Evolutionary conservation across 2,797 vertebrate genomes (phyloP).

Genomic region (Euthynnus affinis): DNA sequence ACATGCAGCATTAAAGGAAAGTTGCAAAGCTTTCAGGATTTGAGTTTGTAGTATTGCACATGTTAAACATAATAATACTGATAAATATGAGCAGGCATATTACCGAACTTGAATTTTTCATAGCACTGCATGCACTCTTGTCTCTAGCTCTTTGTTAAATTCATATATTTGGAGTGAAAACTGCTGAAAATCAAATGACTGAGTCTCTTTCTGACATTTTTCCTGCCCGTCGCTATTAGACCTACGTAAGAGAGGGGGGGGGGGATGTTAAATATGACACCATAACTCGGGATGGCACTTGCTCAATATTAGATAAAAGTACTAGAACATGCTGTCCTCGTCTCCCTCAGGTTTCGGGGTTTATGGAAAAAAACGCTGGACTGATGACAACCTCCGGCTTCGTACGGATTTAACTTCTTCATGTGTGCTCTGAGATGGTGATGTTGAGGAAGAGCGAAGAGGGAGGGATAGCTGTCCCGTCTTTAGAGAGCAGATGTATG

Average conservation of each 20-base stretch:
- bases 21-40: not conserved
- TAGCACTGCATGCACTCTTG: not conserved
- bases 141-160: not conserved
- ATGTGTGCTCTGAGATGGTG: conserved; percentile 79
- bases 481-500: conserved; percentile 91
- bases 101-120: not conserved
- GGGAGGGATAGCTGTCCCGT: conserved; percentile 91
- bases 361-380: not conserved
- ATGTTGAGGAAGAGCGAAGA: conserved; percentile 93
- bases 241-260: no score
- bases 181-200: not conserved
- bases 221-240: not conserved
- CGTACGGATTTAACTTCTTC: conserved; percentile 9
- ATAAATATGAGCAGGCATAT: not conserved
- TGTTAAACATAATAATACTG: conserved; percentile 5
- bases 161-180: not conserved
- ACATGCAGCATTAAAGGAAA: conserved; percentile 47
- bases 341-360: not conserved
- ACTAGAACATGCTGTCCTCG: not conserved
- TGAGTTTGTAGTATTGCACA: not conserved
- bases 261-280: not conserved
- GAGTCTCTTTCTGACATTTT: conserved; percentile 13
- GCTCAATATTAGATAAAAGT: not conserved
- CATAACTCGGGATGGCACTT: not conserved
- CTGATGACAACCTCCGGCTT: not conserved